phyloP scores from a whole-genome alignment of 2,888 invertebrate genomes.

The Atherix ibis region DNA sequence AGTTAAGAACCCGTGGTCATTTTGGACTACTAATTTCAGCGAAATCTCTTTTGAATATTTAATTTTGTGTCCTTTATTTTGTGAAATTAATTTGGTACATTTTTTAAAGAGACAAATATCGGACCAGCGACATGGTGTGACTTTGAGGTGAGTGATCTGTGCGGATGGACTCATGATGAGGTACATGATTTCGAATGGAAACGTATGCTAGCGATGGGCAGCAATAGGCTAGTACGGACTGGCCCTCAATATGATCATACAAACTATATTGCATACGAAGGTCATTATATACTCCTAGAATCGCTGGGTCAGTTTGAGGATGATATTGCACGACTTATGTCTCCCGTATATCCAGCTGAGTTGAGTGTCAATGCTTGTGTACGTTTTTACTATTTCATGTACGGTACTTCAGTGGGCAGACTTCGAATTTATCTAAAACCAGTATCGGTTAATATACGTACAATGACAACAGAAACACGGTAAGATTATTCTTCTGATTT shows the following conservation, averaged over 20 bases:
- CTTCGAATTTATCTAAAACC: constrained; percentile 39
- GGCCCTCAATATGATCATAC: constrained; percentile 69
- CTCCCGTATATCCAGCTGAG: constrained; percentile 45
- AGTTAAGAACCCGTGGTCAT: too few species aligned
- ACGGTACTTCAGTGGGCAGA: constrained; percentile 43
- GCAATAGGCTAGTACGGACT: constrained; percentile 30
- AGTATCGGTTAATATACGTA: constrained; percentile 19
- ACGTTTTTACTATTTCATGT: constrained; percentile 66
- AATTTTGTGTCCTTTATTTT: too few species aligned
- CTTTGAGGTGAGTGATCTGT: constrained; percentile 39
- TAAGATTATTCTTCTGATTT: too few species aligned
- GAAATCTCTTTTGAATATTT: too few species aligned
- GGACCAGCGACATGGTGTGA: too few species aligned
- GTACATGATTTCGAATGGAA: constrained; percentile 58
- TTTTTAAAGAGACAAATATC: background rate
- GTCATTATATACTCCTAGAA: constrained; percentile 73
- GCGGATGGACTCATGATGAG: constrained; percentile 64
- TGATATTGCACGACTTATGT: constrained; percentile 54
- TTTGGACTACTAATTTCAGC: too few species aligned
- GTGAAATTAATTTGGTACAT: too few species aligned
- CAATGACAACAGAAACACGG: constrained; percentile 12
- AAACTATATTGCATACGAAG: constrained; percentile 38
- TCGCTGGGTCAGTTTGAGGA: constrained; percentile 45
- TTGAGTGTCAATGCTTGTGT: constrained; percentile 39
- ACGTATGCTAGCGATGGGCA: constrained; percentile 37